Conservation (phyloP, 2,888 invertebrate species). For the Serripes groenlandicus region DNA sequence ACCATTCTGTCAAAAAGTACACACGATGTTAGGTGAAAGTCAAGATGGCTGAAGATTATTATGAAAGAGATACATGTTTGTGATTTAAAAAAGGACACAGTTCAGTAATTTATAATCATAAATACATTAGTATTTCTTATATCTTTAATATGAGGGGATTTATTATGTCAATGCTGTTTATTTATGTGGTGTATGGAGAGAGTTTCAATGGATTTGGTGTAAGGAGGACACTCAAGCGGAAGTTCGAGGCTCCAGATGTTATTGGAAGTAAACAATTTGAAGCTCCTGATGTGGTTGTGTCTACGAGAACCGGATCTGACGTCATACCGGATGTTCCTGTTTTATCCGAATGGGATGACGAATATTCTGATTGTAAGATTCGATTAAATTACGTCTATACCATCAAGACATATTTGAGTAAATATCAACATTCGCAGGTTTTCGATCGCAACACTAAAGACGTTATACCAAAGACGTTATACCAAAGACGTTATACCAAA, state of each 20-base stretch:
- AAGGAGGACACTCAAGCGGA: background rate
- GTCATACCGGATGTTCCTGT: slow-evolving; percentile 14
- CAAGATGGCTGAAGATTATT: slow-evolving; percentile 16
- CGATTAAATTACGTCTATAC: no score
- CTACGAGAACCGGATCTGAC: background rate
- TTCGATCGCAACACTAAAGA: no score
- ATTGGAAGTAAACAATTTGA: background rate
- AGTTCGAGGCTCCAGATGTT: background rate
- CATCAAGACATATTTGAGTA: no score
- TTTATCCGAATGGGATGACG: slow-evolving; percentile 38
- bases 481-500: no score
- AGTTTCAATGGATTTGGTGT: slow-evolving; percentile 15
- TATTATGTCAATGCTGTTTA: background rate
- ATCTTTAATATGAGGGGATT: background rate
- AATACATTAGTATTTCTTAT: background rate
- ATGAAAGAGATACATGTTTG: background rate
- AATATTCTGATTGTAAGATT: slow-evolving; percentile 34
- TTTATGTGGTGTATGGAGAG: background rate
- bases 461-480: no score
- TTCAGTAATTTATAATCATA: background rate
- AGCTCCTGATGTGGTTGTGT: slow-evolving; percentile 14
- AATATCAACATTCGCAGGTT: no score
- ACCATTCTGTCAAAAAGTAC: background rate
- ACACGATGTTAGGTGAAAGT: background rate
- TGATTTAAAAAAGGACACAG: background rate